Evolutionary conservation across 2,888 invertebrate genomes (phyloP).

Genomic region (Micoletzkya japonica): DNA sequence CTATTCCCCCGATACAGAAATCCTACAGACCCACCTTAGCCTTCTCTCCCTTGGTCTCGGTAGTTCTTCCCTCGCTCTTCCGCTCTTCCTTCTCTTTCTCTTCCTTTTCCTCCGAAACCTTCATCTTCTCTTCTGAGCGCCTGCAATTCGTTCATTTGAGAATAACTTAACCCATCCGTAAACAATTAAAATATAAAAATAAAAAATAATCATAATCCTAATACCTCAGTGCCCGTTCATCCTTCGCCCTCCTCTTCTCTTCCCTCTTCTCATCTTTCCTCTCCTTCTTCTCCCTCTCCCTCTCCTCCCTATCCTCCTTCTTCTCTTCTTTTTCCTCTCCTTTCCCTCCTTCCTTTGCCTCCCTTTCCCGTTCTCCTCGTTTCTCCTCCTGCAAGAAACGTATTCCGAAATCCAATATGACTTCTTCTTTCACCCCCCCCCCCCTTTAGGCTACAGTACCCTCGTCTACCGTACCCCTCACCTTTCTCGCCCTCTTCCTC

Average conservation of each 20-base stretch:
- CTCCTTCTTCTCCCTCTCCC: constrained; percentile 13
- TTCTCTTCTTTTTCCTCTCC: constrained; percentile 14
- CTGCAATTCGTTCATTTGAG: not conserved
- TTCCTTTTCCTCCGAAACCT: not conserved
- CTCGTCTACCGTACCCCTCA: constrained; percentile 5
- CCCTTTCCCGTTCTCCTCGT: not conserved
- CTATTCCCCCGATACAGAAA: not conserved
- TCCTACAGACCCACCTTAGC: not conserved
- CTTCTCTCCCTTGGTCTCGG: not conserved
- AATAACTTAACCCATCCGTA: not conserved
- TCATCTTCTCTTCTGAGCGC: not conserved
- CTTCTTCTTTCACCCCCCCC: not conserved
- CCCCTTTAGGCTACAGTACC: not conserved
- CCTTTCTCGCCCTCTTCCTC: constrained; percentile 1
- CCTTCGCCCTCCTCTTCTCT: constrained; percentile 10
- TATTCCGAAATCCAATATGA: constrained; percentile 33
- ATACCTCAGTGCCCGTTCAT: not conserved
- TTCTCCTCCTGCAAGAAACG: not conserved
- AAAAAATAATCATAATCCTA: not conserved
- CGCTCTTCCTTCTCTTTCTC: constrained; percentile 4
- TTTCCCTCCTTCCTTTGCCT: not conserved
- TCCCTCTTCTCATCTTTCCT: constrained; percentile 24
- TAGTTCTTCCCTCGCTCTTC: constrained; percentile 1
- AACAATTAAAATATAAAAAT: too few relatives aligned
- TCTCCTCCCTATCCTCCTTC: constrained; percentile 17